Conservation (phyloP, 2,113 vertebrate genomes). For the Tachycineta bicolor region DNA sequence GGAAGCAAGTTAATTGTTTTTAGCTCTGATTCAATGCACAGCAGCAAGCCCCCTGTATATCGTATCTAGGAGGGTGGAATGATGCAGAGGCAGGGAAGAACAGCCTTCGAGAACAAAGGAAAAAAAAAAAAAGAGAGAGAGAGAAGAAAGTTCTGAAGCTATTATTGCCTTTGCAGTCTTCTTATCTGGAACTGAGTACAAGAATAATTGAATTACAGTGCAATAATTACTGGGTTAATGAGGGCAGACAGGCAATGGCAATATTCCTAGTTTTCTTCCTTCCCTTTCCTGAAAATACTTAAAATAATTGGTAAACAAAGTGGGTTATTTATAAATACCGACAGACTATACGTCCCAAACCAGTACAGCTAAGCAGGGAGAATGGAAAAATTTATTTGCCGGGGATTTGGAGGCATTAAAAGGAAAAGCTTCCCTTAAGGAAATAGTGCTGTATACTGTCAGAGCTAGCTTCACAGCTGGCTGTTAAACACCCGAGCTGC, state of each 20-base stretch:
- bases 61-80: neutral
- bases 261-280: neutral
- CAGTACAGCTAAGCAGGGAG: neutral
- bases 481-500: neutral
- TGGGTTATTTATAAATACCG: conserved; percentile 26
- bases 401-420: neutral
- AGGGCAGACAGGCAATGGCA: neutral
- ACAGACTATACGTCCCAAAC: neutral
- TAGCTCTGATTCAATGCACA: neutral
- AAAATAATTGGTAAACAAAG: conserved; percentile 34
- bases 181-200: neutral
- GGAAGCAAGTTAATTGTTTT: neutral
- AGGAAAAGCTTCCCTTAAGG: neutral
- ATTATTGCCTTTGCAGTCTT: neutral
- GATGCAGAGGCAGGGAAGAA: neutral
- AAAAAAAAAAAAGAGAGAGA: neutral
- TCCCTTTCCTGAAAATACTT: conserved; percentile 46
- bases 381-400: neutral
- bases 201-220: conserved; percentile 25
- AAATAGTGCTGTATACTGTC: neutral
- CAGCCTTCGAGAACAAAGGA: neutral
- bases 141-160: neutral
- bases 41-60: neutral
- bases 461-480: neutral
- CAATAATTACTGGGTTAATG: conserved; percentile 6